Conservation (phyloP, 2,797 vertebrate genomes). For the Pangasius macronema region DNA sequence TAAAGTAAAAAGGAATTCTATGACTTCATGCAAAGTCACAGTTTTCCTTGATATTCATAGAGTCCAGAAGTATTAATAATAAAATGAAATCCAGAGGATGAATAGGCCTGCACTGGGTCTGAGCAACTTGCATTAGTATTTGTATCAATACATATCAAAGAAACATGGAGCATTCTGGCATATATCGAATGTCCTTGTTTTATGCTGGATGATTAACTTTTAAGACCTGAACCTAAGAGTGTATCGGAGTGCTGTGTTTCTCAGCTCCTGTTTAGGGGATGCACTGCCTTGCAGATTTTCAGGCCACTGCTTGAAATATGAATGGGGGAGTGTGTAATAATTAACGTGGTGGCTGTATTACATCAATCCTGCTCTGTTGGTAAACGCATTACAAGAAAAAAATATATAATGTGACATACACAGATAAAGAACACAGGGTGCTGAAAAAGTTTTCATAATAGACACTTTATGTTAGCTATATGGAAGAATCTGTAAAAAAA, state of each 20-base stretch:
- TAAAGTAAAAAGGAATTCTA: not conserved
- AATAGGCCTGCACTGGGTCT: not conserved
- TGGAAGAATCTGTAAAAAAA: not conserved
- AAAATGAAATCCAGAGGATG: not conserved
- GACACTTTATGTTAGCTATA: not conserved
- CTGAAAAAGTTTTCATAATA: not conserved
- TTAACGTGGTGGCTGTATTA: not conserved
- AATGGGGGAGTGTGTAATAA: not conserved
- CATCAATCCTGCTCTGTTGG: not conserved
- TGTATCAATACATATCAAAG: not conserved
- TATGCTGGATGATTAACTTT: slow-evolving; percentile 39
- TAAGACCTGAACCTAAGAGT: slow-evolving; percentile 33
- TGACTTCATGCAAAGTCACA: not conserved
- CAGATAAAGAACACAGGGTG: not conserved
- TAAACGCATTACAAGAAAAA: not conserved
- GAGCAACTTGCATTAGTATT: slow-evolving; percentile 8
- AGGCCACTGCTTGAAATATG: not conserved
- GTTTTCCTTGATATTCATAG: not conserved
- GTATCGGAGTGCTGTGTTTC: slow-evolving; percentile 31
- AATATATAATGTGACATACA: not conserved
- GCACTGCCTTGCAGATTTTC: not conserved
- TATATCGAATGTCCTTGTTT: slow-evolving; percentile 37
- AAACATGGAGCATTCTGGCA: slow-evolving; percentile 42
- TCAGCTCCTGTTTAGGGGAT: not conserved
- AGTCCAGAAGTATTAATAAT: slow-evolving; percentile 3